phyloP scores from a whole-genome alignment of 2,113 vertebrate species.

The Natator depressus region DNA sequence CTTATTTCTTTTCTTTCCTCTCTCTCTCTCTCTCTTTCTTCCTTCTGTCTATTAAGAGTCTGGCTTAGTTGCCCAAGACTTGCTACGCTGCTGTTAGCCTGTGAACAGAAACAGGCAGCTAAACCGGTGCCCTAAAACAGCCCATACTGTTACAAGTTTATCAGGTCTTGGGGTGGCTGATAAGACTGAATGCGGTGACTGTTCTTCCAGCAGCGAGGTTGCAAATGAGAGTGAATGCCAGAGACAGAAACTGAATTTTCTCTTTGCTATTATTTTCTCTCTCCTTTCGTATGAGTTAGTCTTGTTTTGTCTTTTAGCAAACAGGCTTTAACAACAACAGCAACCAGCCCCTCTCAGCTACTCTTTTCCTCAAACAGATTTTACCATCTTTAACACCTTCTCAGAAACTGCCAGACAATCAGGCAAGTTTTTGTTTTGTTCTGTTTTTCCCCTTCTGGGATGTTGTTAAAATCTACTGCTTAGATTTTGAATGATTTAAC shows the following conservation, averaged over 20 bases:
- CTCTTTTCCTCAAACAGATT: neutral
- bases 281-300: neutral
- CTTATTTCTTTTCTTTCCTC: neutral
- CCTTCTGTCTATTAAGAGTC: neutral
- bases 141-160: neutral
- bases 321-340: neutral
- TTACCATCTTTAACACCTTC: neutral
- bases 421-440: neutral
- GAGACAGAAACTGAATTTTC: neutral
- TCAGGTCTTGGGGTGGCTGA: neutral
- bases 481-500: neutral
- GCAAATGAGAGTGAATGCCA: neutral
- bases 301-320: neutral
- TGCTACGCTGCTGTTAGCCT: neutral
- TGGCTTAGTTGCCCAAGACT: neutral
- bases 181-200: neutral
- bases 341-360: neutral
- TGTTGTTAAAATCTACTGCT: neutral
- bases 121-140: neutral
- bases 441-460: neutral
- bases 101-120: neutral
- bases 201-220: neutral
- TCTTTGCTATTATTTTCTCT: neutral
- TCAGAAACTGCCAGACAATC: neutral
- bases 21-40: neutral